phyloP scores from a whole-genome alignment of 2,113 vertebrate genomes.

The Rhinopithecus roxellana region DNA sequence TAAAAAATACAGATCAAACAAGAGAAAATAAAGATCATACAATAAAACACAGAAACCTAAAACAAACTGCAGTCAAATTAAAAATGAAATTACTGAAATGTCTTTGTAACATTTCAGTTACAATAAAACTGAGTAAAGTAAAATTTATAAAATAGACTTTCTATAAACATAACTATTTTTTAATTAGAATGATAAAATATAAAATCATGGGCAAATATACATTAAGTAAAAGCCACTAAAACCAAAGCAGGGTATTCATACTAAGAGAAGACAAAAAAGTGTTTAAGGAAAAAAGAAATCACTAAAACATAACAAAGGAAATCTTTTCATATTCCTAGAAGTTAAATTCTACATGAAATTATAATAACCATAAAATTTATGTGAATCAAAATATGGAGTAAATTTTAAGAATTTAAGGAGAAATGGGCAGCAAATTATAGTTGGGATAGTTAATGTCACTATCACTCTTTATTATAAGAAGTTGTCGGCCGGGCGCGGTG shows the following conservation, averaged over 20 bases:
- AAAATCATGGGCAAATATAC: background rate
- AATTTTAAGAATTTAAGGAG: constrained; percentile 14
- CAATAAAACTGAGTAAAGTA: background rate
- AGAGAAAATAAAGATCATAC: background rate
- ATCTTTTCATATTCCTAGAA: background rate
- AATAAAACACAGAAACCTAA: background rate
- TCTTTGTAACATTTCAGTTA: background rate
- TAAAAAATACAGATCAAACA: background rate
- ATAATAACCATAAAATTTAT: background rate
- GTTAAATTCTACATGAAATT: background rate
- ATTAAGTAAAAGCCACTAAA: background rate
- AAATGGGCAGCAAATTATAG: background rate
- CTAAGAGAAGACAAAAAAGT: background rate
- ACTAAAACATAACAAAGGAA: background rate
- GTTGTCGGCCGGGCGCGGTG: background rate
- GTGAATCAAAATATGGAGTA: background rate
- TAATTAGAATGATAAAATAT: background rate
- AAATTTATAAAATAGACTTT: background rate
- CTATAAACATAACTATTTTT: background rate
- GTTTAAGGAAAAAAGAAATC: background rate
- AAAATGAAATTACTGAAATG: background rate
- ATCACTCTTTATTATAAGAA: constrained; percentile 18
- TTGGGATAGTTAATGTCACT: background rate
- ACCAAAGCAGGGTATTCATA: background rate
- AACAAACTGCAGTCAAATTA: background rate